Base-by-base conservation (phyloP, 2,888 invertebrate genomes). In the Leucophenga montana region DNA sequence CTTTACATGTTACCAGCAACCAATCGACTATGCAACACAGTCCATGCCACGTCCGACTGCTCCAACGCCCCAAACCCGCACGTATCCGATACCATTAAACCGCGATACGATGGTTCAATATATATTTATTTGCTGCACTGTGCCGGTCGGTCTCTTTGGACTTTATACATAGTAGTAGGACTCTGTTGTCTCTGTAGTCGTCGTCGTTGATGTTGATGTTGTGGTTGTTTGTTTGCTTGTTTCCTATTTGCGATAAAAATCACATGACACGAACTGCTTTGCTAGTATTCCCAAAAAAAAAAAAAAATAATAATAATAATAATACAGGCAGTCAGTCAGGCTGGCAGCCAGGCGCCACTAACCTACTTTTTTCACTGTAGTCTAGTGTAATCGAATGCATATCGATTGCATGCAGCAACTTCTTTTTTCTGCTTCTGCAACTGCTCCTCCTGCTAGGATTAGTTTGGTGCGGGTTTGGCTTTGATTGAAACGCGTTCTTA, bases 241-340 rank as follows among this genome's bases (percentile, higher is more conserved):
- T 81, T 81, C 83, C 81, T 81, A 81, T 81, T 83, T 78, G 79
- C 83, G 81, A 81, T 81, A 81, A 81, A 74, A 82, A 81, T 81
- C 81, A 80, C 82, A 83, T 82, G 83, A 81, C 81, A 81, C 81
- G 83, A 81, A 81, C 81, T 81, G 81, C 82, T 78, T 78, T 77
- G 67, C 76, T 18, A 20, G 22, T 20, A 16, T 53, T 53, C 18
- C 53, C 18, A 39, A 39, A 39, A 39, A 39, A 39, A 39, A 39
- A 39, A 39, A 39, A 39, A 39, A 39, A 39, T 5, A 39, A 39
- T 39, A 39, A 39, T 5, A 39, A 39, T 39, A n/a, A 50, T 9
- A 50, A 50, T 11, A 53, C 9, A 16, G 9, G 11, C 53, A 53
- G 9, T 20, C 16, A 53, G 54, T 22, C 62, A 2, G n/a, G 39